phyloP scores from a whole-genome alignment of 2,797 vertebrate genomes.

The Pterois miles region DNA sequence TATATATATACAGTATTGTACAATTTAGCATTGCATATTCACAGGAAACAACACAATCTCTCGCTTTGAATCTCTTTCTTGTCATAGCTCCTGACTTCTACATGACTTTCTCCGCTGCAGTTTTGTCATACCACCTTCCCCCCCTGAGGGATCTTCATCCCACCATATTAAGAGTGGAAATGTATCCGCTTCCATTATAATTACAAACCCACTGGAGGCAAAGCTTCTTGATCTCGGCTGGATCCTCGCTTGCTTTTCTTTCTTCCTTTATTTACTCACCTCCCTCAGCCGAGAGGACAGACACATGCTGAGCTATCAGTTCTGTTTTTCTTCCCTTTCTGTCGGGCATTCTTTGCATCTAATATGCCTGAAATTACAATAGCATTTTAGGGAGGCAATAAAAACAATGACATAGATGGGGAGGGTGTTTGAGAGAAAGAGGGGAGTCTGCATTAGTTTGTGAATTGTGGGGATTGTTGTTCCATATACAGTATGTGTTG shows the following conservation, averaged over 20 bases:
- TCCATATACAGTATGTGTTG: slow-evolving; percentile 21
- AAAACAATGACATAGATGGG: slow-evolving; percentile 36
- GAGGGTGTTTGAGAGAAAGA: slow-evolving; percentile 4
- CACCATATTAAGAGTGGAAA: slow-evolving; percentile 77
- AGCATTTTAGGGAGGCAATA: slow-evolving; percentile 58
- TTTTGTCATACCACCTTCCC: slow-evolving; percentile 48
- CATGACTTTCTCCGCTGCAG: slow-evolving; percentile 59
- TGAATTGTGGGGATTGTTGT: slow-evolving; percentile 18
- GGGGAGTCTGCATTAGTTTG: not conserved
- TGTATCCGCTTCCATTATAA: slow-evolving; percentile 78
- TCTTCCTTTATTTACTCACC: slow-evolving; percentile 71
- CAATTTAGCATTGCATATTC: slow-evolving; percentile 2
- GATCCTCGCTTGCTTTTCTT: slow-evolving; percentile 64
- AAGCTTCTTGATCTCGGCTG: slow-evolving; percentile 78
- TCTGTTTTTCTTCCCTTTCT: slow-evolving; percentile 70
- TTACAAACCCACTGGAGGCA: slow-evolving; percentile 79
- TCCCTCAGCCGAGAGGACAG: slow-evolving; percentile 68
- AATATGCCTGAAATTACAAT: slow-evolving; percentile 69
- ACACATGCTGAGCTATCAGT: slow-evolving; percentile 71
- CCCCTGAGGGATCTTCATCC: slow-evolving; percentile 63
- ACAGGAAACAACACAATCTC: slow-evolving; percentile 5
- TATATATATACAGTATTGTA: not conserved
- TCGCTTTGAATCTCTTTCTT: slow-evolving; percentile 22
- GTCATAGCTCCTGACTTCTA: slow-evolving; percentile 60
- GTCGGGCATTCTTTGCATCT: slow-evolving; percentile 61